Evolutionary conservation across 35 echinoderm and acorn worm species (phyloP).

Genomic region (Anneissia japonica): DNA sequence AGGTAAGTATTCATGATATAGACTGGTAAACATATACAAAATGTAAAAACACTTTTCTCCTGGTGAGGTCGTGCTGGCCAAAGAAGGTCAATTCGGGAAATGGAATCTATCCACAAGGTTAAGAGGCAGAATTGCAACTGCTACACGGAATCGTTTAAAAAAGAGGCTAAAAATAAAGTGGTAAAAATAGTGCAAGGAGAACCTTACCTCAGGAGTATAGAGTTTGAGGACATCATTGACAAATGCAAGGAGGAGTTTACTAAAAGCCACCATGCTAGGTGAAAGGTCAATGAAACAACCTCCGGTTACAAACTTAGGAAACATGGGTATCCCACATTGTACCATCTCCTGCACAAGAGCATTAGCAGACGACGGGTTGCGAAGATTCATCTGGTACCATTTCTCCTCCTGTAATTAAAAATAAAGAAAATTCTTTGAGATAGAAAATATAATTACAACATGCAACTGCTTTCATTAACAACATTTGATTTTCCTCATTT

Average conservation of each 20-base stretch:
- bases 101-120: neutral
- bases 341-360: conserved; percentile 79
- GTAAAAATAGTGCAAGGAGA: neutral
- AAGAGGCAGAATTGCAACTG: neutral
- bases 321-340: conserved; percentile 68
- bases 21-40: neutral
- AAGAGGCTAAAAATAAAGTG: neutral
- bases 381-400: conserved; percentile 86
- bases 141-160: neutral
- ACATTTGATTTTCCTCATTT: too few relatives aligned
- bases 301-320: conserved; percentile 67
- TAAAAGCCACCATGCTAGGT: conserved; percentile 73
- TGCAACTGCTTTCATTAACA: too few relatives aligned
- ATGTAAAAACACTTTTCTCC: neutral
- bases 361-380: conserved; percentile 82
- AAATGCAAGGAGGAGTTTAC: conserved; percentile 73
- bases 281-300: conserved; percentile 84
- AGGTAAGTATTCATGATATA: too few relatives aligned
- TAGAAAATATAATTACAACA: too few relatives aligned
- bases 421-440: too few relatives aligned
- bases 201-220: conserved; percentile 80
- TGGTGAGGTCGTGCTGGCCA: neutral
- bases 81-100: neutral
- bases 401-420: conserved; percentile 77
- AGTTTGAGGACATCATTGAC: conserved; percentile 71